These are phyloP conservation scores for Anaspis maculata DNA, from an alignment of 2,888 invertebrate genomes.

Conservation along the genomic window DNA sequence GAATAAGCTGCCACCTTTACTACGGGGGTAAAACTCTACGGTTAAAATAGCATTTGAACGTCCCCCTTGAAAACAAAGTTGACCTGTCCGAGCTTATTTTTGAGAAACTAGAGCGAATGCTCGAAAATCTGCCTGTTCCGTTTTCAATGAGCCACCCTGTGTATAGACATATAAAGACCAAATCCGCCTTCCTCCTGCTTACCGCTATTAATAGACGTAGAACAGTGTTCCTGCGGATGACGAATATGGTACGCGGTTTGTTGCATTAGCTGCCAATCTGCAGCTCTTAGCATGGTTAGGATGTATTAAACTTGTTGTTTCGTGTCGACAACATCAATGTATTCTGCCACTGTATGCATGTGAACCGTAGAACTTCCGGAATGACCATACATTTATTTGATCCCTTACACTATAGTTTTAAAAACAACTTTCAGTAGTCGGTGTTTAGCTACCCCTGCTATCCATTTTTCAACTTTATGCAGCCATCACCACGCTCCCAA, in stretches of 20 bases:
- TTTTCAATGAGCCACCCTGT: too few species aligned
- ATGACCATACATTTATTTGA: slow-evolving; percentile 13
- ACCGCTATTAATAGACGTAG: slow-evolving; percentile 22
- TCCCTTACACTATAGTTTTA: too few species aligned
- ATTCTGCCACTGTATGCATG: slow-evolving; percentile 29
- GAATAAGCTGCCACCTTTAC: too few species aligned
- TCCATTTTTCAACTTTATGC: too few species aligned
- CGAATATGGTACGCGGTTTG: slow-evolving; percentile 20
- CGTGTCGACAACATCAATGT: slow-evolving; percentile 27
- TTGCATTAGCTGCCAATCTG: slow-evolving; percentile 23
- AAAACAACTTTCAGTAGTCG: slow-evolving; percentile 9
- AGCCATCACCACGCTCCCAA: too few species aligned
- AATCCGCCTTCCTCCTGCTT: slow-evolving; percentile 19
- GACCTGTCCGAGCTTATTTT: too few species aligned
- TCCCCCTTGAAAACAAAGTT: too few species aligned
- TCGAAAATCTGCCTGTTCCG: too few species aligned
- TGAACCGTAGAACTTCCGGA: slow-evolving; percentile 12
- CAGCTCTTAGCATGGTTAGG: slow-evolving; percentile 23
- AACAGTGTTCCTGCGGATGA: slow-evolving; percentile 18
- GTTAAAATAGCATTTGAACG: too few species aligned
- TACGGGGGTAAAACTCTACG: too few species aligned
- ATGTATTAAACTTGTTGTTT: slow-evolving; percentile 19
- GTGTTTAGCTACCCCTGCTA: slow-evolving; percentile 10
- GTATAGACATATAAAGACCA: too few species aligned
- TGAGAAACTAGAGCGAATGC: too few species aligned